These are phyloP conservation scores for Philotrypesis tridentata DNA, from an alignment of 1,140 invertebrate genomes.

Conservation along the genomic window DNA sequence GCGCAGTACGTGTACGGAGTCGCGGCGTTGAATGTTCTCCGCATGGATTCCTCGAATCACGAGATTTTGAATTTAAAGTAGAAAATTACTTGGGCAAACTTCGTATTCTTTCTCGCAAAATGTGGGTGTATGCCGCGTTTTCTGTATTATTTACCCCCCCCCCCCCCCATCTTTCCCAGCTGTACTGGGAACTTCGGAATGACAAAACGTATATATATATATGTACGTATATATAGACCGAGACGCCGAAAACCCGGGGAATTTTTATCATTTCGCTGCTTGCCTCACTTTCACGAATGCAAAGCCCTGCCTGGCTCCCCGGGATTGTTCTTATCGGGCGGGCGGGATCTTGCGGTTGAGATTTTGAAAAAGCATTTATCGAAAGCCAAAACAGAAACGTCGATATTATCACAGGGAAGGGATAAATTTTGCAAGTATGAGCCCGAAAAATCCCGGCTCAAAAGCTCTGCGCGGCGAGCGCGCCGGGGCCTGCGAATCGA, in stretches of 20 bases:
- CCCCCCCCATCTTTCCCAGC: too few relatives aligned
- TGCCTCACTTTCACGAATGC: background rate
- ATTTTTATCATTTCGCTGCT: background rate
- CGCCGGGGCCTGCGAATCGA: background rate
- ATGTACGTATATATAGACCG: too few relatives aligned
- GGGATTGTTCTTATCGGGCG: background rate
- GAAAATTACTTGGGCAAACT: background rate
- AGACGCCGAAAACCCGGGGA: background rate
- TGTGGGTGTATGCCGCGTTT: too few relatives aligned
- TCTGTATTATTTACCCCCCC: background rate
- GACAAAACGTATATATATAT: background rate
- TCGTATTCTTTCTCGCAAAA: background rate
- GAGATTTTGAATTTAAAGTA: background rate
- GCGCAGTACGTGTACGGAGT: too few relatives aligned
- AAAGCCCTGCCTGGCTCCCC: background rate
- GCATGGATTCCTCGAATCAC: background rate
- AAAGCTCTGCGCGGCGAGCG: background rate
- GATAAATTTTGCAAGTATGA: background rate
- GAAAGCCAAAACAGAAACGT: background rate
- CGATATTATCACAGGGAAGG: background rate
- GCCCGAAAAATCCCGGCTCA: background rate
- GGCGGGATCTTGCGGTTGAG: background rate
- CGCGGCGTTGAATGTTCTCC: background rate
- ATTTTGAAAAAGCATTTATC: constrained; percentile 8
- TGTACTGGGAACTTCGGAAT: background rate